A percentile compares a stretch with the other conserved stretches of the same genome.
phyloP scores from a whole-genome alignment of 1,140 invertebrate genomes.

The Chymomyza costata region DNA sequence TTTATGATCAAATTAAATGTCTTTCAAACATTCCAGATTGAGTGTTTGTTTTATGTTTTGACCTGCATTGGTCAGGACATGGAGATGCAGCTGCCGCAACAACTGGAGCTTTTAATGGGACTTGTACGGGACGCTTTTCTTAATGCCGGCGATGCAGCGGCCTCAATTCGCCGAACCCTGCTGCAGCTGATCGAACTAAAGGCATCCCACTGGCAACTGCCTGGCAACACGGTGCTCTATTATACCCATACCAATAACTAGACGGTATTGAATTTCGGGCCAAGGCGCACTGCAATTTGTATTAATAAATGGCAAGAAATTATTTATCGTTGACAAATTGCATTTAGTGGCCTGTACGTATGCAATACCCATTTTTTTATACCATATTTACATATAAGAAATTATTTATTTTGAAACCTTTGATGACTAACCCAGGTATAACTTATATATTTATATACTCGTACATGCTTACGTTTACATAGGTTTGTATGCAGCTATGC shows the following conservation, averaged over 20 bases:
- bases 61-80: constrained; percentile 90
- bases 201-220: constrained; percentile 91
- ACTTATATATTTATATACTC: constrained; percentile 10
- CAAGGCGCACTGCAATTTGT: constrained; percentile 45
- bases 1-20: neutral
- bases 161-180: constrained; percentile 85
- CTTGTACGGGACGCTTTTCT: constrained; percentile 90
- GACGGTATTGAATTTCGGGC: constrained; percentile 8
- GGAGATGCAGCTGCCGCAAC: constrained; percentile 85
- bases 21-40: constrained; percentile 79
- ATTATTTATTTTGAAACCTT: constrained; percentile 58
- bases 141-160: constrained; percentile 80
- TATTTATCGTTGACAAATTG: constrained; percentile 53
- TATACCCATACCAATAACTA: constrained; percentile 84
- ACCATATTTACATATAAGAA: constrained; percentile 57
- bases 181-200: constrained; percentile 92
- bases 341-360: constrained; percentile 59
- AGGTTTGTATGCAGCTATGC: too few relatives aligned
- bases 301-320: constrained; percentile 37
- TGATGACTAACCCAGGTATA: constrained; percentile 50
- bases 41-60: constrained; percentile 90
- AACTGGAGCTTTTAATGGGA: constrained; percentile 85
- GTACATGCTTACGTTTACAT: too few relatives aligned
- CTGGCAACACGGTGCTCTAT: constrained; percentile 90
- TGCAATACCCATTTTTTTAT: constrained; percentile 49